Evolutionary conservation across 2,797 vertebrate species (phyloP), one percentile per base, ranked within the genome.

Genomic region (Garrulus glandarius): DNA sequence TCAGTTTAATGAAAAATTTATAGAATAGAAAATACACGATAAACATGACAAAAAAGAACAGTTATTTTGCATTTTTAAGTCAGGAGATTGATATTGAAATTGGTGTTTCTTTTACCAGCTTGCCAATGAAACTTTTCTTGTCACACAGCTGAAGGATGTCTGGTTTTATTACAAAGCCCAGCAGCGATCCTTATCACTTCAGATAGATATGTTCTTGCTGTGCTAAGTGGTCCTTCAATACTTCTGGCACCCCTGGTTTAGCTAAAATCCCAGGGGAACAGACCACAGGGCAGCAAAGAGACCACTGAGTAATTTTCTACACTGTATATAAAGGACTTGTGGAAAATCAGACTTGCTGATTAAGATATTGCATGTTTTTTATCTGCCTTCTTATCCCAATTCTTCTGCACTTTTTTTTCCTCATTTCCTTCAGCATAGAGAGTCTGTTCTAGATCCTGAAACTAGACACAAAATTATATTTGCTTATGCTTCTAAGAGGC

Each of bases 371-470:
- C 5, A 84, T 37, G 18, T 0, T 36, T 79, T 77, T 37, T 34
- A 8, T 9, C 13, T 65, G 10, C 5, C 8, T 72, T 88, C 43
- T 18, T 21, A 64, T 11, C 1, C 3, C 3, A n/a, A 15, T 41
- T 76, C 4, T 9, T 88, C 17, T 11, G 5, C 1, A 10, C 7
- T 5, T 10, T 37, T 63, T 69, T 47, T n/a, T 0, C 9, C 8
- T 74, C 4, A 4, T 52, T 81, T 64, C 26, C 11, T 68, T 49
- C 61, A 49, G 3, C 5, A 37, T 4, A 11, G 14, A 60, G 10
- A 79, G 8, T 36, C 32, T 60, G 16, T 8, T 55, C 24, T 43
- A 55, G 27, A 49, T 9, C 5, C 13, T 84, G 4, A 2, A 41
- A 60, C 6, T 32, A 27, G 24, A 65, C 8, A 65, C 6, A 30